Conservation (phyloP, 1,140 invertebrate genomes). For the Aphaenogaster ashmeadi region DNA sequence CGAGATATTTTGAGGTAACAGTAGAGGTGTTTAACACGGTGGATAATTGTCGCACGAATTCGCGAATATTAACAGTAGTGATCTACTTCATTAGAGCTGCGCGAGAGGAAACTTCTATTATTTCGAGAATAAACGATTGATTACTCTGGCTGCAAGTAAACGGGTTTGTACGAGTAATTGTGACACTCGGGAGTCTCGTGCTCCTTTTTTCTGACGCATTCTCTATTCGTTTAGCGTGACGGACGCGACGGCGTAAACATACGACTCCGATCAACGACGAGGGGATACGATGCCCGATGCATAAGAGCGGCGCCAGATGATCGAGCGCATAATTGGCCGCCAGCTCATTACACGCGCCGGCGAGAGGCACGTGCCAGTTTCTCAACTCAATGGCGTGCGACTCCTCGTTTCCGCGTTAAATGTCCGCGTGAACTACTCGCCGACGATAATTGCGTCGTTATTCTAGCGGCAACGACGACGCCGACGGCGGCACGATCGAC, state of each 20-base stretch:
- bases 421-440: slow-evolving; percentile 20
- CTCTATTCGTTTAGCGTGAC: slow-evolving; percentile 6
- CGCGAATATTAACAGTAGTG: background rate
- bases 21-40: background rate
- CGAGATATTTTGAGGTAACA: background rate
- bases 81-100: background rate
- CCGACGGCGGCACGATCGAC: background rate
- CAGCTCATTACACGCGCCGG: slow-evolving; percentile 43
- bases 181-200: background rate
- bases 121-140: background rate
- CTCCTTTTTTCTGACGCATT: slow-evolving; percentile 7
- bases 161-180: background rate
- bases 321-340: slow-evolving; percentile 66
- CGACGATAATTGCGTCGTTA: slow-evolving; percentile 53
- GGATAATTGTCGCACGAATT: background rate
- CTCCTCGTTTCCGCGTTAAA: slow-evolving; percentile 52
- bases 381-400: slow-evolving; percentile 22
- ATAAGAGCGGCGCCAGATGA: slow-evolving; percentile 53
- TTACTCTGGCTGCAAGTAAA: background rate
- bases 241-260: slow-evolving; percentile 11
- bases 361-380: slow-evolving; percentile 51
- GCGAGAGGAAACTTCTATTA: slow-evolving; percentile 7
- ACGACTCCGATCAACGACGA: slow-evolving; percentile 25
- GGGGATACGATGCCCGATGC: background rate
- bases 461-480: background rate